These are phyloP conservation scores for Agrilus biguttatus DNA, from an alignment of 2,888 invertebrate species.

Conservation along the genomic window DNA sequence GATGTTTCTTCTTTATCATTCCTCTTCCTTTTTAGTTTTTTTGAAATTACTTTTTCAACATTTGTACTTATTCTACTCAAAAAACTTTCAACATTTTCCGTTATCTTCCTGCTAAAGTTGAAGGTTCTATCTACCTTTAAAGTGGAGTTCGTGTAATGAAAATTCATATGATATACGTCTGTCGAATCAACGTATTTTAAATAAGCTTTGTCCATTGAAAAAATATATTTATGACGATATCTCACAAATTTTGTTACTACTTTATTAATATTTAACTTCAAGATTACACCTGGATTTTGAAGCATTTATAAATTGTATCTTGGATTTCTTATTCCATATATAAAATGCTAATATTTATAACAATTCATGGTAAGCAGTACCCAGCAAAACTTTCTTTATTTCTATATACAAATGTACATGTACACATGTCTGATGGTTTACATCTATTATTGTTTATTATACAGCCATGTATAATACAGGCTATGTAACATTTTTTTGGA, in stretches of 20 bases:
- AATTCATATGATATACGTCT: slow-evolving; percentile 40
- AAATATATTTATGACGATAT: slow-evolving; percentile 20
- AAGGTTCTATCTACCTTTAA: slow-evolving; percentile 47
- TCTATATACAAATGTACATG: too few relatives aligned
- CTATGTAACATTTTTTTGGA: too few relatives aligned
- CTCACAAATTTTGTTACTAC: background rate
- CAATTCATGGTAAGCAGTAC: too few relatives aligned
- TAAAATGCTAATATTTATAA: too few relatives aligned
- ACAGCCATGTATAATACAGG: too few relatives aligned
- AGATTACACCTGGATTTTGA: too few relatives aligned
- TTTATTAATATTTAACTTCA: too few relatives aligned
- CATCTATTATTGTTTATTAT: too few relatives aligned
- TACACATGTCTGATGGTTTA: too few relatives aligned
- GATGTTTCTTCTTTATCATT: slow-evolving; percentile 12
- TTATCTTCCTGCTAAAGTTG: slow-evolving; percentile 50
- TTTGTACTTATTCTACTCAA: slow-evolving; percentile 46
- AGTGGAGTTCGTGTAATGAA: slow-evolving; percentile 35
- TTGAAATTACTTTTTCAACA: slow-evolving; percentile 41
- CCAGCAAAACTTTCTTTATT: too few relatives aligned
- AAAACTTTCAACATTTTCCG: slow-evolving; percentile 46
- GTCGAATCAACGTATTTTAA: slow-evolving; percentile 35
- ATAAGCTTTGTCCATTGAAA: slow-evolving; percentile 44
- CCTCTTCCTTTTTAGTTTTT: slow-evolving; percentile 23
- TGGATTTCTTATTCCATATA: too few relatives aligned
- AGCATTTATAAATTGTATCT: too few relatives aligned